A percentile compares a stretch with the other conserved stretches of the same genome.
phyloP scores from a whole-genome alignment of 35 echinoderm and acorn worm genomes.

The Diadema setosum region DNA sequence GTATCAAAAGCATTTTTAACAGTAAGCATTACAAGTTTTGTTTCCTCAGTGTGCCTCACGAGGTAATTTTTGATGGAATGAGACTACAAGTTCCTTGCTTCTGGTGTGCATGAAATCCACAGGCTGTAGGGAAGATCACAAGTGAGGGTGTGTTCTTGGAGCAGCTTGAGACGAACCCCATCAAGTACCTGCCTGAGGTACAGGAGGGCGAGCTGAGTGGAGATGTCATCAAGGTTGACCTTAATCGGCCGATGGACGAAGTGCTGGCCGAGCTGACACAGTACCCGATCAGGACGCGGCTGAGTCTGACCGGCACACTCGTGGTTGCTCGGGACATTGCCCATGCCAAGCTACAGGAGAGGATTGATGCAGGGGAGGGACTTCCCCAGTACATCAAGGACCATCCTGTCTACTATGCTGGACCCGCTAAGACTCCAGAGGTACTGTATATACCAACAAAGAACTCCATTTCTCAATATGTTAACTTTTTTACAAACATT shows the following conservation, averaged over 20 bases:
- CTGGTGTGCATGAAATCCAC: too few relatives aligned
- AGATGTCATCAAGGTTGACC: slow-evolving; percentile 87
- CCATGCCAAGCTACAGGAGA: slow-evolving; percentile 91
- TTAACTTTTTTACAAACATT: too few relatives aligned
- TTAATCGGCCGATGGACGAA: slow-evolving; percentile 86
- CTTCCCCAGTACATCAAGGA: slow-evolving; percentile 96
- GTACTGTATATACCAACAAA: too few relatives aligned
- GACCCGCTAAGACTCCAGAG: slow-evolving; percentile 96
- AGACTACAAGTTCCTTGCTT: too few relatives aligned
- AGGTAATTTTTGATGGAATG: too few relatives aligned
- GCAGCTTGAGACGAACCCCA: slow-evolving; percentile 90
- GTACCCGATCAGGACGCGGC: slow-evolving; percentile 87
- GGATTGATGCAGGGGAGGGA: slow-evolving; percentile 54
- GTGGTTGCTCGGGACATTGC: slow-evolving; percentile 97
- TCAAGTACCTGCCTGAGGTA: slow-evolving; percentile 84
- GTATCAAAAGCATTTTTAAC: too few relatives aligned
- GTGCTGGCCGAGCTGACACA: slow-evolving; percentile 48
- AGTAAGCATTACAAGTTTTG: too few relatives aligned
- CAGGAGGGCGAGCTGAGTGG: slow-evolving; percentile 59
- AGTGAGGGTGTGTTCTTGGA: slow-evolving; percentile 97
- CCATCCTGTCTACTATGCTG: slow-evolving; percentile 96
- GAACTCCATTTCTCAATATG: too few relatives aligned
- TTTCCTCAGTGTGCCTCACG: too few relatives aligned
- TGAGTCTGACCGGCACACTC: slow-evolving; percentile 84
- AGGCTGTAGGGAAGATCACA: slow-evolving; percentile 97